These are phyloP conservation scores for Camponotus pennsylvanicus DNA, from an alignment of 1,140 invertebrate species.

Conservation along the genomic window DNA sequence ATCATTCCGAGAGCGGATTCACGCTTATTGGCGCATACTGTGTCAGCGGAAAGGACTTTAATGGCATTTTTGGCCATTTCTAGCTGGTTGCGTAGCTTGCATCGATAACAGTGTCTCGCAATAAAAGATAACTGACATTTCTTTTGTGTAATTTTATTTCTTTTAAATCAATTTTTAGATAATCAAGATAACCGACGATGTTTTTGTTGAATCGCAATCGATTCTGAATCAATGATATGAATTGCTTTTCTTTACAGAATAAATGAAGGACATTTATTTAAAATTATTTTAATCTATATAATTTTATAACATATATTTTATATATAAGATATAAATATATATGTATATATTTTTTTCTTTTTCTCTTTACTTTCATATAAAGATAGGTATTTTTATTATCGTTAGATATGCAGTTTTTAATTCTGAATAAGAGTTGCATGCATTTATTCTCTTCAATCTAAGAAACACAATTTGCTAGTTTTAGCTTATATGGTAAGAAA, in stretches of 20 bases:
- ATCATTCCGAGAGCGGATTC: constrained; percentile 47
- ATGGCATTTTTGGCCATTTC: constrained; percentile 40
- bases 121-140: constrained; percentile 27
- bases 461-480: constrained; percentile 34
- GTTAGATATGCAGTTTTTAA: neutral
- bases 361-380: no score
- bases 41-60: constrained; percentile 45
- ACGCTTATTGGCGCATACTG: constrained; percentile 39
- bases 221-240: neutral
- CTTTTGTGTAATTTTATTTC: neutral
- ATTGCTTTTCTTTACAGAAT: neutral
- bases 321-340: no score
- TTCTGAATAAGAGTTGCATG: neutral
- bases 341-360: no score
- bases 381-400: neutral
- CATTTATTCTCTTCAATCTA: neutral
- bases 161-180: neutral
- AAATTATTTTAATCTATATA: neutral
- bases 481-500: constrained; percentile 12
- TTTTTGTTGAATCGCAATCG: neutral
- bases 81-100: constrained; percentile 10
- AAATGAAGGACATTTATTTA: neutral
- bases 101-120: neutral
- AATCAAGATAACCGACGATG: neutral
- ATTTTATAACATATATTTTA: no score